Evolutionary conservation across 2,797 vertebrate species (phyloP).

Genomic region (Oreortyx pictus): DNA sequence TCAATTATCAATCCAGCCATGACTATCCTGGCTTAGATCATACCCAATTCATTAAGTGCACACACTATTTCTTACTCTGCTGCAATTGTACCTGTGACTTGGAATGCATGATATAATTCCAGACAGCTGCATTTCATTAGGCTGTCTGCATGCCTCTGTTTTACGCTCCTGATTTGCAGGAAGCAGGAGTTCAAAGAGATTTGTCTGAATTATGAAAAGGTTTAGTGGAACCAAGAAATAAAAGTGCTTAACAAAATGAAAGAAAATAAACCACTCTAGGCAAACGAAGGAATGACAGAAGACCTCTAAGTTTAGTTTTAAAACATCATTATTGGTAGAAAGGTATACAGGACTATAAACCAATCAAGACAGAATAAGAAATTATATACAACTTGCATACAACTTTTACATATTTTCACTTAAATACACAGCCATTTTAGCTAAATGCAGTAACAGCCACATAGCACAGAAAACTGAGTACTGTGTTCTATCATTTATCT

Average conservation of each 20-base stretch:
- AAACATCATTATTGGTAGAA: neutral
- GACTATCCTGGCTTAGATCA: constrained; percentile 25
- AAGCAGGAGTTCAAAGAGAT: constrained; percentile 11
- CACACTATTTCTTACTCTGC: neutral
- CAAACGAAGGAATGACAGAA: neutral
- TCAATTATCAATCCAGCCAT: constrained; percentile 48
- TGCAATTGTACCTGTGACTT: neutral
- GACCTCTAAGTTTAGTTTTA: neutral
- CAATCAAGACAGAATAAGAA: neutral
- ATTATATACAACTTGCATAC: too few relatives aligned
- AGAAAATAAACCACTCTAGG: neutral
- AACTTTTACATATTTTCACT: neutral
- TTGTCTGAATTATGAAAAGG: neutral
- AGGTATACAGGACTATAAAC: neutral
- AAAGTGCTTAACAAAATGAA: neutral
- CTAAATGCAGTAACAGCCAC: neutral
- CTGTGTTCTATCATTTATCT: neutral
- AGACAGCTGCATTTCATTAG: constrained; percentile 20
- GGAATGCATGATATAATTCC: neutral
- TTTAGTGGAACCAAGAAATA: constrained; percentile 29
- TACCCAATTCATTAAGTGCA: neutral
- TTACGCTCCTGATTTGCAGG: neutral
- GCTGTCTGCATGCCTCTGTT: neutral
- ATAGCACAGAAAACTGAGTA: neutral
- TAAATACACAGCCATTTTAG: neutral